Conservation (phyloP, 2,797 vertebrate species). For the Melanotaenia trifasciata region DNA sequence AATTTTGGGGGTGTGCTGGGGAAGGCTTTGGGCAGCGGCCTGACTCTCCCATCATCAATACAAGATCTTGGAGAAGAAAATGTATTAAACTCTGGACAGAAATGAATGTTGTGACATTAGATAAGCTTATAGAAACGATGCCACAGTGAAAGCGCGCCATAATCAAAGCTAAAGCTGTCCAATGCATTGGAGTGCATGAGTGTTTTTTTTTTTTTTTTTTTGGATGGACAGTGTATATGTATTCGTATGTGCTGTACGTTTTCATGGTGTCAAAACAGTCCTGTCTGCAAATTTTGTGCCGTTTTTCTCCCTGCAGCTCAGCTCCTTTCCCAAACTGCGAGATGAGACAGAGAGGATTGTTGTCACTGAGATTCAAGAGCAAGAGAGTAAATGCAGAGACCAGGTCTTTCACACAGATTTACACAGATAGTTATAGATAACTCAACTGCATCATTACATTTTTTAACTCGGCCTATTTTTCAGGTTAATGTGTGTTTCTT, state of each 20-base stretch:
- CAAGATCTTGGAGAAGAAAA: too few relatives aligned
- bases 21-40: too few relatives aligned
- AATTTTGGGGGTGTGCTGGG: too few relatives aligned
- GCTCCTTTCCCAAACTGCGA: slow-evolving; percentile 89
- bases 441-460: background rate
- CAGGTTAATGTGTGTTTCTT: slow-evolving; percentile 14
- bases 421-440: slow-evolving; percentile 3
- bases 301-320: slow-evolving; percentile 80
- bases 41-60: too few relatives aligned
- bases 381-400: slow-evolving; percentile 91
- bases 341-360: slow-evolving; percentile 92
- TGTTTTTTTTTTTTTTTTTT: background rate
- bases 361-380: slow-evolving; percentile 87
- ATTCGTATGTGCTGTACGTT: background rate
- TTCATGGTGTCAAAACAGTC: background rate
- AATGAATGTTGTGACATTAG: too few relatives aligned
- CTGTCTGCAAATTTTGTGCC: slow-evolving; percentile 1
- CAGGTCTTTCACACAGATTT: slow-evolving; percentile 82
- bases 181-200: too few relatives aligned
- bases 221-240: background rate
- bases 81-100: too few relatives aligned
- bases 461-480: slow-evolving; percentile 12
- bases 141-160: too few relatives aligned
- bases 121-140: too few relatives aligned
- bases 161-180: too few relatives aligned